Evolutionary conservation across 2,888 invertebrate species (phyloP), one percentile per base, ranked within the genome.

Genomic region (Ashinkailepas kermadecensis): DNA sequence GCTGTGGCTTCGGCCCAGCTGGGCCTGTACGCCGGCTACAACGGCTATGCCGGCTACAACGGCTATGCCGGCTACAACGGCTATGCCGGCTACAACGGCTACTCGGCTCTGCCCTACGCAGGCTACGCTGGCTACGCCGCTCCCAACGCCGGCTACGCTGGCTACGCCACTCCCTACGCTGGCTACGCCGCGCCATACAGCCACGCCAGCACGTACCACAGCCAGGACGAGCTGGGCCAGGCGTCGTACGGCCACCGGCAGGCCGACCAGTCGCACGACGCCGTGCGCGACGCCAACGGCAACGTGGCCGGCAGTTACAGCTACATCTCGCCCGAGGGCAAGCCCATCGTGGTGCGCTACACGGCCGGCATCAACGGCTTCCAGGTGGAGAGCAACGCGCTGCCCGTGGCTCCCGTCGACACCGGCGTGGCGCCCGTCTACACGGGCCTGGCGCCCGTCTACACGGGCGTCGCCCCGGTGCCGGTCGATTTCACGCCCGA

Each of bases 91-190:
- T 7, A 2, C 59, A 13, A 86, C 88, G 89, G 86, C 80, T 86
- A 86, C 62, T 1, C 4, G 2, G 4, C 39, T 39, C 39, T 80
- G 65, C 56, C 39, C 4, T 39, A 39, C 39, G 39, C 39, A 1
- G 89, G 87, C 15, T 86, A 87, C 67, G 13, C 18, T 10, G 57
- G 58, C 23, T 56, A 70, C 39, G 85, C 85, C 82, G 83, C 84
- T 10, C 78, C 81, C 74, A 58, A 80, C 80, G 80, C 79, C 59
- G 82, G 82, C 81, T 80, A 83, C 74, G 64, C 81, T 56, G 95
- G 95, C 87, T 95, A 96, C 1, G 95, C 58, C 58, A 13, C 58
- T 13, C 58, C 58, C 58, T 80, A 80, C 59, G 81, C 78, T 70
- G 81, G 81, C 80, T 81, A 83, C 82, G 81, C 81, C 54, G 83